Base-by-base conservation (phyloP, 1,140 invertebrate genomes). In the Triops longicaudatus region DNA sequence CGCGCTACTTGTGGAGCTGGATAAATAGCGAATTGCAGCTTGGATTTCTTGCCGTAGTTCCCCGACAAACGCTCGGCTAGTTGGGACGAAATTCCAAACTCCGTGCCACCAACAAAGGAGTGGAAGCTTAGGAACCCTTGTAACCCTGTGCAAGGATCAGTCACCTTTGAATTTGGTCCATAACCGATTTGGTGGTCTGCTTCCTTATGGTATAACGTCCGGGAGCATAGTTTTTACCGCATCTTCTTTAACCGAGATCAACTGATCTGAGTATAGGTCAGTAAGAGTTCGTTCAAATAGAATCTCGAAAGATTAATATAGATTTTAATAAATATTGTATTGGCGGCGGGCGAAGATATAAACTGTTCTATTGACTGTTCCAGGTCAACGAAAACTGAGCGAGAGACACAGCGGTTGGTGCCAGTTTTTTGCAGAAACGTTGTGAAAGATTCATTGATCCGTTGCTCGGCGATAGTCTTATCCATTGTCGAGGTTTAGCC, bases 81-180 rank as follows among this genome's bases (percentile, higher is more conserved):
- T 71, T 93, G 84, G 17, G 91, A 92, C 0, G 91, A 91, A 83
- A 94, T 93, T 1, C 92, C 92, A 14, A 92, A 93, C 4, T 92
- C 92, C 80, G 92, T 94, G 73, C 92, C 92, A 26, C 94, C 94
- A 71, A 93, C 94, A 79, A 94, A 94, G 43, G 90, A 92, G 84
- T 93, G 92, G 86, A 94, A 94, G 75, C 95, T 90, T 17, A 95
- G 85, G 84, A 95, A 95, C 50, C 91, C 91, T 85, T 93, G 91
- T 1, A 93, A 86, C 44, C 91, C 92, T 14, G 91, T 93, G 82
- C 92, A 92, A 82, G 91, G 89, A 83, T 93, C 92, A 26, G 91
- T 89, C 75, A 92, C 83, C 9, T 87, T 84, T 10, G 86, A 78
- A 91, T 87, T 26, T 84, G 77, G 14, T 78, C 77, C 26, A 78